Evolutionary conservation across 2,113 vertebrate species (phyloP).

Genomic region (Corydoras sp.): DNA sequence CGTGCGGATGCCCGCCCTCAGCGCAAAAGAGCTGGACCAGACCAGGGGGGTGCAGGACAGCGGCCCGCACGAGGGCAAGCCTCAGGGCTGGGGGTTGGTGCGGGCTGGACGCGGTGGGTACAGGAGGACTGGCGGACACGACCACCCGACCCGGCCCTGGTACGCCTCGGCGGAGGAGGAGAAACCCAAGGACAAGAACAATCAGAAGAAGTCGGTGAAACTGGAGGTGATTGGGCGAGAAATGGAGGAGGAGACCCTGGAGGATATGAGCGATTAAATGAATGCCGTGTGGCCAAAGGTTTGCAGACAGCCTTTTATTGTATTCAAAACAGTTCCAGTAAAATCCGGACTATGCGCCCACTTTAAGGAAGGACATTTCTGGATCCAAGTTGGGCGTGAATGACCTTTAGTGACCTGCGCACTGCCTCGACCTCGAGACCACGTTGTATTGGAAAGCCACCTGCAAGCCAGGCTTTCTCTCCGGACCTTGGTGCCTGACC

Average conservation of each 20-base stretch:
- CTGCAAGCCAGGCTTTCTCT: no score
- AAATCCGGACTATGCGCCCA: no score
- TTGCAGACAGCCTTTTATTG: neutral
- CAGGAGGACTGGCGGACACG: slow-evolving; percentile 59
- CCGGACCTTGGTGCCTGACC: no score
- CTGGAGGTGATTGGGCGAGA: slow-evolving; percentile 66
- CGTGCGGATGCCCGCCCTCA: slow-evolving; percentile 65
- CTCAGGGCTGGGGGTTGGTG: slow-evolving; percentile 68
- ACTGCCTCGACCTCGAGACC: no score
- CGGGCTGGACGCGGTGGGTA: slow-evolving; percentile 67
- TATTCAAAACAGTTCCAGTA: neutral
- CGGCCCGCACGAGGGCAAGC: slow-evolving; percentile 41
- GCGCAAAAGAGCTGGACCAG: slow-evolving; percentile 69
- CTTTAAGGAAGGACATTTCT: no score
- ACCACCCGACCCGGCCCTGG: slow-evolving; percentile 56
- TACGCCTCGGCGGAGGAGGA: slow-evolving; percentile 46
- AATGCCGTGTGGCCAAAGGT: neutral
- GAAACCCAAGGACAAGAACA: slow-evolving; percentile 44
- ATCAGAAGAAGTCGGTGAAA: slow-evolving; percentile 60
- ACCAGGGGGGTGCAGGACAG: slow-evolving; percentile 57
- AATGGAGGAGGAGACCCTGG: slow-evolving; percentile 43
- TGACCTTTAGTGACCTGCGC: no score
- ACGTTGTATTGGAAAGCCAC: no score
- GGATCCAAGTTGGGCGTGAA: no score
- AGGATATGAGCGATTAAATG: slow-evolving; percentile 51